Evolutionary conservation across 2,888 invertebrate species (phyloP), one percentile per base, ranked within the genome.

Genomic region (Zaprionus bogoriensis): DNA sequence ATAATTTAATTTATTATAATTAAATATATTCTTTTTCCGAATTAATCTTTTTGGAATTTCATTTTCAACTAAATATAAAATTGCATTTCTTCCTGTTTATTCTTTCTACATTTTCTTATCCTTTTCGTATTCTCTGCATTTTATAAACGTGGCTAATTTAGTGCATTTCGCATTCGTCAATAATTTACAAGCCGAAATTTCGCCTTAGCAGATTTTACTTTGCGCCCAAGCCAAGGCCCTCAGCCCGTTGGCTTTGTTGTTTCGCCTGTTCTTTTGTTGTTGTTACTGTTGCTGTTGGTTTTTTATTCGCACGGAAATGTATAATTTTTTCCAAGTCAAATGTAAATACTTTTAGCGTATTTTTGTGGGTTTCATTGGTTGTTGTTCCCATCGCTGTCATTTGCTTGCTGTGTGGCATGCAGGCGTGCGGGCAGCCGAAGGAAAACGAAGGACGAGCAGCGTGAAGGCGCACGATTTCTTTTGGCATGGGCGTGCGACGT

Each of bases 221-320:
- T 55, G 25, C 12, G 48, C 36, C 27, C 12, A 61, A 69, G 70
- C 53, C 69, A 47, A 27, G 36, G 51, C 44, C 50, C 44, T 6
- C 32, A 39, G 51, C 44, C 50, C 44, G 14, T 14, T 17, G 9
- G 7, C 14, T 32, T 42, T 71, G n/a, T 30, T 45, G 20, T 14
- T 47, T 32, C 30, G 55, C 28, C 41, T 68, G 55, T 44, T 10
- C 22, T 44, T 42, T 4, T 38, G 30, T 27, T 28, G 45, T 36
- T 65, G 41, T n/a, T 55, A 38, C 25, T 58, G 39, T 12, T 48
- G 19, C 53, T 41, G 66, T 69, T 66, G 66, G 55, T 64, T 87
- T 85, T 87, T 87, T 81, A 87, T 81, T 80, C 85, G 86, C 86
- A 85, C 87, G 88, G 82, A 87, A 82, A 82, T 87, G 88, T 79